Base-by-base conservation (phyloP, 2,888 invertebrate species). In the Ormia ochracea region DNA sequence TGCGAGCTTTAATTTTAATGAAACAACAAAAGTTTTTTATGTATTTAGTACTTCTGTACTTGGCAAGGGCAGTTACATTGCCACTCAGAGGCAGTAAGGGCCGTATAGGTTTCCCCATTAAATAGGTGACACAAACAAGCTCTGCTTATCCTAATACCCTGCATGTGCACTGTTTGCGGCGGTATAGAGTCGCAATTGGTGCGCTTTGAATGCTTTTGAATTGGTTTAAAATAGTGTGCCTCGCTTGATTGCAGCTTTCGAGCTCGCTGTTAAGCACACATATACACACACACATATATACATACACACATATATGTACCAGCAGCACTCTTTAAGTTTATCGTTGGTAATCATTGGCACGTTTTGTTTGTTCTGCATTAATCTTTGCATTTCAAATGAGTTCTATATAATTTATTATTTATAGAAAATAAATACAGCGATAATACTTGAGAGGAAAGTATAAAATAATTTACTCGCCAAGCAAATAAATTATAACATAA, bases 1-100 rank as follows among this genome's bases (percentile, higher is more conserved):
- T 43, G n/a, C 36, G 5, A 68, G 74, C 72, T 68, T 72, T 61
- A 69, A 31, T 77, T 79, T 77, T 81, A 81, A 82, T 82, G 81
- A 78, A 77, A 66, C 78, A 65, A 68, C 54, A 77, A 81, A 79
- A 74, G 63, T 73, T 78, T 76, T 45, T 73, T 70, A 65, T 73
- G 77, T 73, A 56, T 45, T 70, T 69, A 61, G 70, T 31, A 48
- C 26, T 63, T 26, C 14, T 50, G n/a, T 56, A 31, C 58, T 38
- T 59, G 43, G 58, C 56, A 70, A 48, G 36, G 45, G 12, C 59
- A 70, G 26, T 69, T 41, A 33, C 36, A 65, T 17, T 54, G 28
- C 38, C 59, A 73, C 59, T 28, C 66, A 54, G 61, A 33, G 61
- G 33, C 38, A 52, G 17, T 36, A 45, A 54, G 72, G 12, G 1